Base-by-base conservation (phyloP, 2,888 invertebrate species). In the Limnephilus lunatus region DNA sequence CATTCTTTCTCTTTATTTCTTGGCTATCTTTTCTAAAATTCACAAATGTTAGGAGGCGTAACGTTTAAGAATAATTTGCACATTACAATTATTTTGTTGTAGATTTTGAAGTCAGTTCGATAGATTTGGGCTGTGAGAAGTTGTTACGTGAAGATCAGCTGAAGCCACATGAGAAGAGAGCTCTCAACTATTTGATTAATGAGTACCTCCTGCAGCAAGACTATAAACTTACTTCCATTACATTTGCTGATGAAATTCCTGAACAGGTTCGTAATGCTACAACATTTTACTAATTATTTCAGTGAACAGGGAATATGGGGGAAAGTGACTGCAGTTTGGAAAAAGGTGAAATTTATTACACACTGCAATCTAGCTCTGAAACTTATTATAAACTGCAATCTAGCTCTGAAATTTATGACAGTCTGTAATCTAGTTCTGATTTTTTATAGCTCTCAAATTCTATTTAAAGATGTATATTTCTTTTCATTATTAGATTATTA, bases 171-270 rank as follows among this genome's bases (percentile, higher is more conserved):
- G 98, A 98, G 95, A 97, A 97, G 94, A 96, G 98, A 95, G 98
- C 98, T 25, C 95, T 98, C 2, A 98, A 98, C 95, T 98, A 98
- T 95, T 96, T 99, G 32, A 97, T 98, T 89, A 98, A 99, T 95
- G 98, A 98, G 95, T 98, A 98, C 95, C 96, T 98, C 31, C 95
- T 98, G 89, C 95, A 97, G 31, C 97, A 98, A 95, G 97, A 98
- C 92, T 98, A 98, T 95, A 98, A 98, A 95, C 95, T 98, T 35
- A 98, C 98, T 4, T 98, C 98, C 0, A 98, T 98, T 93, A 98
- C 98, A 88, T 98, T 98, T 95, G 97, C 98, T 81, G 98, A 98
- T 96, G 98, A 98, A 96, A 98, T 98, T 96, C 98, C 98, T 94
- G 97, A 98, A 95, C 98, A 98, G 96, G 98, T 97, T 94, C 15